Percentiles rank a stretch among this genome's conserved stretches.
These are phyloP conservation scores for Plecotus auritus DNA, from an alignment of 2,113 vertebrate species.

Conservation along the genomic window DNA sequence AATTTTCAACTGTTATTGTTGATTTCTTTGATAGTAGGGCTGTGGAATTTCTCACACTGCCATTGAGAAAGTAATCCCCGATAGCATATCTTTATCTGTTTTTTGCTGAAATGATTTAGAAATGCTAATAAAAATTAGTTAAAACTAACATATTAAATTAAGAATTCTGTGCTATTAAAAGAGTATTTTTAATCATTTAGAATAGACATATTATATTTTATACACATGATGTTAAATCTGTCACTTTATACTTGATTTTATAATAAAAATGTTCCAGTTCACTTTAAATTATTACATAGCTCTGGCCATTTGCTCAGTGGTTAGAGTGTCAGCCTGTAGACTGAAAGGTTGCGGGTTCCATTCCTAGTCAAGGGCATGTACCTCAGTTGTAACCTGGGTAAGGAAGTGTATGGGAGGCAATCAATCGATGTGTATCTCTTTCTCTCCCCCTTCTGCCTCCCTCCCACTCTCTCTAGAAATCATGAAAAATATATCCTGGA, in stretches of 20 bases:
- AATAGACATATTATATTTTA: not conserved
- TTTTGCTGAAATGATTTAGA: not conserved
- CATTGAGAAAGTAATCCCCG: not conserved
- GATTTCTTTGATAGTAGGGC: not conserved
- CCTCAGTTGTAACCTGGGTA: too few species aligned
- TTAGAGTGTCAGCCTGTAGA: too few species aligned
- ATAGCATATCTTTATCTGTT: not conserved
- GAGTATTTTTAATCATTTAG: not conserved
- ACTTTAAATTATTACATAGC: not conserved
- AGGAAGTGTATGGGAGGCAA: too few species aligned
- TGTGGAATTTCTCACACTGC: not conserved
- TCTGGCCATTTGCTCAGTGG: too few species aligned
- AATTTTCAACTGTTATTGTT: not conserved
- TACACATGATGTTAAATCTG: not conserved
- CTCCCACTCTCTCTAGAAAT: too few species aligned
- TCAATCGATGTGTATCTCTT: too few species aligned
- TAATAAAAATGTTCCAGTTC: not conserved
- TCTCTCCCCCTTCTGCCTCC: too few species aligned
- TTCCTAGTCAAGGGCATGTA: too few species aligned
- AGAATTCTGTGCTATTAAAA: not conserved
- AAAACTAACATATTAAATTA: not conserved
- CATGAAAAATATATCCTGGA: too few species aligned
- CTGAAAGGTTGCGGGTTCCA: too few species aligned
- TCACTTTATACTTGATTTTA: not conserved
- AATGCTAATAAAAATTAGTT: not conserved